These are phyloP conservation scores for Ctenosaura bakeri DNA, from an alignment of 2,797 vertebrate genomes.

Conservation along the genomic window DNA sequence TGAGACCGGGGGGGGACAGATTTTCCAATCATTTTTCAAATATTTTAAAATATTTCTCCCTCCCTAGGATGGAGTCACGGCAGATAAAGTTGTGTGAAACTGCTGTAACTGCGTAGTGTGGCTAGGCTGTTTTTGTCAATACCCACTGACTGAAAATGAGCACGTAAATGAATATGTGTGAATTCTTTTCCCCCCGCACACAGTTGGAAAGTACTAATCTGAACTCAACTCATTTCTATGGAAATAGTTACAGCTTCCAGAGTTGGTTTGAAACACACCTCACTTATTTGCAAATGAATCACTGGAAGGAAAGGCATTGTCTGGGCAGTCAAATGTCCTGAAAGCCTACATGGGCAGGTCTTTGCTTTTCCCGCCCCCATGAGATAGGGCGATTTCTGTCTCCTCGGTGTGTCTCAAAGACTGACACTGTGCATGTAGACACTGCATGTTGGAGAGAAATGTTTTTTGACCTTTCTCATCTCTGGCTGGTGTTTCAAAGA, in stretches of 20 bases:
- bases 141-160: no score
- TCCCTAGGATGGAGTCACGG: no score
- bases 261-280: neutral
- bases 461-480: slow-evolving; percentile 72
- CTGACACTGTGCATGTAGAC: slow-evolving; percentile 24
- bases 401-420: slow-evolving; percentile 12
- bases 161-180: neutral
- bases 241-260: neutral
- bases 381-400: neutral
- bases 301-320: neutral
- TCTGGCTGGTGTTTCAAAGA: slow-evolving; percentile 69
- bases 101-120: no score
- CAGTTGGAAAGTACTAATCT: neutral
- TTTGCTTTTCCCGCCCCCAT: neutral
- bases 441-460: slow-evolving; percentile 41
- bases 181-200: neutral
- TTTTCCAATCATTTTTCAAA: no score
- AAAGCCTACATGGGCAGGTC: neutral
- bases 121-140: neutral
- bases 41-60: no score
- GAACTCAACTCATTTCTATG: neutral
- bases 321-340: fast-evolving
- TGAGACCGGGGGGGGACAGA: no score
- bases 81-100: no score
- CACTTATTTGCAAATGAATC: neutral